Conservation (phyloP, 2,888 invertebrate genomes). For the Apodemia zela region DNA sequence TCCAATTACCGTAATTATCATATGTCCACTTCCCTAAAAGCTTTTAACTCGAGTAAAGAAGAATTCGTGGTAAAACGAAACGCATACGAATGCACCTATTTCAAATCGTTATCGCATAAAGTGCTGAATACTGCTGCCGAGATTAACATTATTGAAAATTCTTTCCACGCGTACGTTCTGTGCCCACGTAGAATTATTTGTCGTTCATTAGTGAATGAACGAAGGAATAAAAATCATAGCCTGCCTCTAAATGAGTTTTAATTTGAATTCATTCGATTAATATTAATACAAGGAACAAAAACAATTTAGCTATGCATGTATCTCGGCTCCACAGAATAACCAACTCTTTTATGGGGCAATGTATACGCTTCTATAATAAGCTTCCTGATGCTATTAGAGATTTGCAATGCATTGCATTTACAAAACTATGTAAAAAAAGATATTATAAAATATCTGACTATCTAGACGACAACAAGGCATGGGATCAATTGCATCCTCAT, state of each 20-base stretch:
- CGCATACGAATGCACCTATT: background rate
- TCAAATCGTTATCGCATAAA: background rate
- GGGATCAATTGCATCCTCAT: too few relatives aligned
- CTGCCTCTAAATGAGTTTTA: background rate
- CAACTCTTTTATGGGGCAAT: too few relatives aligned
- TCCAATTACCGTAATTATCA: background rate
- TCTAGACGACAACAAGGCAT: too few relatives aligned
- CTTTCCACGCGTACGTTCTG: background rate
- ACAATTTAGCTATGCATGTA: too few relatives aligned
- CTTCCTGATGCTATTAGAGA: too few relatives aligned
- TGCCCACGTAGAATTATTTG: background rate
- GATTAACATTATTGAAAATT: slow-evolving; percentile 7
- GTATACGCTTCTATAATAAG: too few relatives aligned
- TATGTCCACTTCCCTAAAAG: background rate
- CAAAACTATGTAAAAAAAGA: too few relatives aligned
- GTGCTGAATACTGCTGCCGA: background rate
- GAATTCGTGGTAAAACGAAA: background rate
- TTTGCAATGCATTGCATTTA: too few relatives aligned
- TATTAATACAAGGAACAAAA: too few relatives aligned
- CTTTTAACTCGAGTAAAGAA: background rate
- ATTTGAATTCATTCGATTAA: too few relatives aligned
- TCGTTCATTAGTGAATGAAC: background rate
- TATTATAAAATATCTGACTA: too few relatives aligned
- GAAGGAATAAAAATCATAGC: slow-evolving; percentile 1
- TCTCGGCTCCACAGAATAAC: too few relatives aligned